Base-by-base conservation (phyloP, 2,113 vertebrate species). In the Plotosus lineatus region DNA sequence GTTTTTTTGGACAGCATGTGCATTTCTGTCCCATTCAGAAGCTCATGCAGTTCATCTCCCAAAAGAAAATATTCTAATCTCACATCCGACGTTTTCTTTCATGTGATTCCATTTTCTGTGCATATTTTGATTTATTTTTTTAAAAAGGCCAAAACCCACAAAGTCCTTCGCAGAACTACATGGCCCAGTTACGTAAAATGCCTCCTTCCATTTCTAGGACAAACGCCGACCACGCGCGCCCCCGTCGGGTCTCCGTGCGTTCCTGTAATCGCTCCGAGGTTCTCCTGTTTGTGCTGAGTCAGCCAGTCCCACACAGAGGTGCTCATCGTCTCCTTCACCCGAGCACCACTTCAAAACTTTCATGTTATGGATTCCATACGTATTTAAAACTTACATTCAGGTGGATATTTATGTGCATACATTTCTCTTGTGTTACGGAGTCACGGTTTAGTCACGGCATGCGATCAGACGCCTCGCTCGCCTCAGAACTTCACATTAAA, bases 201-300 rank as follows among this genome's bases (percentile, higher is more conserved):
- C 73, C 71, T 81, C 68, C 83, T 71, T 77, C 40, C 31, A 17
- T 81, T 74, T 84, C 75, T 79, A 56, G 83, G 83, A 78, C 75
- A 58, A 75, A 72, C 80, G 48, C 83, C 85, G 48, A 80, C 83
- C 80, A 71, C 66, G 77, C 42, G 55, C 53, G 71, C 38, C 66
- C 50, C 73, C 46, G 65, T 66, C 69, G 66, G 63, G 77, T 80
- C 77, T 82, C 56, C 77, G 77, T 77, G 73, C 58, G 73, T 79
- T 80, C 73, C 80, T 82, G 36, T 80, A 80, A 86, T 80, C 60
- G 78, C 66, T 80, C 51, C 53, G 75, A 81, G 75, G 68, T 68
- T 81, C 58, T 80, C 42, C 40, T 55, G 77, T 75, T 77, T 33
- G 40, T 77, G 83, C 85, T 86, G 83, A 86, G 78, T 86, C 85